Percentiles rank a stretch among this genome's conserved stretches.
phyloP scores from a whole-genome alignment of 2,888 invertebrate species.

The Odontothrips loti region DNA sequence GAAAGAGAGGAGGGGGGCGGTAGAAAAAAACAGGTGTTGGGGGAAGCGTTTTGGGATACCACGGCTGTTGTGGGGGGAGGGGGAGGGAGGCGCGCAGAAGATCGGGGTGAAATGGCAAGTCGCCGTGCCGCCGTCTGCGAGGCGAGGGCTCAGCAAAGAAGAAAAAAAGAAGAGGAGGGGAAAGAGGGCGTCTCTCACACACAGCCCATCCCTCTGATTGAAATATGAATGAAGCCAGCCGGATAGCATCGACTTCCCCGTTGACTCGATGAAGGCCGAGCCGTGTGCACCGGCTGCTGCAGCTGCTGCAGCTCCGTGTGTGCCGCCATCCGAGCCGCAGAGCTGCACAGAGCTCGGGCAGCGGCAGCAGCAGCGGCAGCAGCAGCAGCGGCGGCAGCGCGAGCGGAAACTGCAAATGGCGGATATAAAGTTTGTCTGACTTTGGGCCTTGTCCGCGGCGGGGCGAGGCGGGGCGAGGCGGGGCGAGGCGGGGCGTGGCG shows the following conservation, averaged over 20 bases:
- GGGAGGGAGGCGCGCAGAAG: neutral
- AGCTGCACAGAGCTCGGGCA: no score
- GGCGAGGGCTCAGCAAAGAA: neutral
- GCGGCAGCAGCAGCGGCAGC: no score
- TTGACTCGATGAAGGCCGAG: no score
- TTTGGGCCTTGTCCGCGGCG: neutral
- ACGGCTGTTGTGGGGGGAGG: neutral
- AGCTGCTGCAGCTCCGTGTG: no score
- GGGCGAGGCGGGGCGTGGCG: neutral
- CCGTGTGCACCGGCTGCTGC: no score
- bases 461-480: neutral
- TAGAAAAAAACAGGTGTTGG: neutral
- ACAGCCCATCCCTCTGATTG: no score
- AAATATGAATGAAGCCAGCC: no score
- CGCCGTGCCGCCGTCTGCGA: neutral
- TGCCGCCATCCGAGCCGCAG: no score
- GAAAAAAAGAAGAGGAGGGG: no score
- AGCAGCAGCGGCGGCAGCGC: no score
- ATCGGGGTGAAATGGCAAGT: neutral
- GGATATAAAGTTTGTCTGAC: neutral
- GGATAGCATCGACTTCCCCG: no score
- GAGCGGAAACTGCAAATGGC: neutral
- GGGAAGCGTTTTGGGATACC: neutral
- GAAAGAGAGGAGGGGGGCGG: neutral
- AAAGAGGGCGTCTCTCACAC: no score